Evolutionary conservation across 2,113 vertebrate species (phyloP).

Genomic region (Crotophaga sulcirostris): DNA sequence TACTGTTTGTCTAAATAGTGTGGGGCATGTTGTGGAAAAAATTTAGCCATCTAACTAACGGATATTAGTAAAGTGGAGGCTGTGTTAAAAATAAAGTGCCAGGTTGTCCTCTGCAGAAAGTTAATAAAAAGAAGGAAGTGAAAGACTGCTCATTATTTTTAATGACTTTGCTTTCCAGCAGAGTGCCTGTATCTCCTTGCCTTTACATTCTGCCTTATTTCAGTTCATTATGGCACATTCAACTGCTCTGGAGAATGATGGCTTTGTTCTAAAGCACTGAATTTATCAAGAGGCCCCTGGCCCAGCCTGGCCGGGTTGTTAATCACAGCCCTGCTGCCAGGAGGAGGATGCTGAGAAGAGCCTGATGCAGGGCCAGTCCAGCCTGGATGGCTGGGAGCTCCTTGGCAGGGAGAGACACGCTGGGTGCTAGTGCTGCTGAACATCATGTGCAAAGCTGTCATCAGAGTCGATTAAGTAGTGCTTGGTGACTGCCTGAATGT

Average conservation of each 20-base stretch:
- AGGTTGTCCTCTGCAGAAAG: slow-evolving; percentile 76
- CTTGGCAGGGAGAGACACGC: neutral
- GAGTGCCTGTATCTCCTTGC: slow-evolving; percentile 78
- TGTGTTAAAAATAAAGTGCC: slow-evolving; percentile 72
- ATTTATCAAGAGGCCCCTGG: slow-evolving; percentile 68
- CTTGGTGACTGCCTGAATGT: neutral
- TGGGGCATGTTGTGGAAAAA: neutral
- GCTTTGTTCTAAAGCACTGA: slow-evolving; percentile 80
- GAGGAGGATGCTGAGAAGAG: slow-evolving; percentile 47
- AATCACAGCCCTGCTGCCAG: slow-evolving; percentile 24
- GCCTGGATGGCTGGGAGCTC: neutral
- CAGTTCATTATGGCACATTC: slow-evolving; percentile 73
- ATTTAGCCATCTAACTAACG: slow-evolving; percentile 48
- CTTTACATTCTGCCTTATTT: slow-evolving; percentile 77
- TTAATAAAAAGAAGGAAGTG: slow-evolving; percentile 82
- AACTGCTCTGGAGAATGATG: slow-evolving; percentile 77
- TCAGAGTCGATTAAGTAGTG: neutral
- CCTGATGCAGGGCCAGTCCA: neutral
- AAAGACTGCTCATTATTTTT: slow-evolving; percentile 87
- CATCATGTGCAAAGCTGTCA: neutral
- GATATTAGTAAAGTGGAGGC: slow-evolving; percentile 67
- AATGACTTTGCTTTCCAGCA: slow-evolving; percentile 85
- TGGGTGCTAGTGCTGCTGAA: neutral
- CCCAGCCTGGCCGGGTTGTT: slow-evolving; percentile 28
- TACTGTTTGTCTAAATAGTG: slow-evolving; percentile 8